phyloP scores from a whole-genome alignment of 2,888 invertebrate genomes.

The Mantis religiosa region DNA sequence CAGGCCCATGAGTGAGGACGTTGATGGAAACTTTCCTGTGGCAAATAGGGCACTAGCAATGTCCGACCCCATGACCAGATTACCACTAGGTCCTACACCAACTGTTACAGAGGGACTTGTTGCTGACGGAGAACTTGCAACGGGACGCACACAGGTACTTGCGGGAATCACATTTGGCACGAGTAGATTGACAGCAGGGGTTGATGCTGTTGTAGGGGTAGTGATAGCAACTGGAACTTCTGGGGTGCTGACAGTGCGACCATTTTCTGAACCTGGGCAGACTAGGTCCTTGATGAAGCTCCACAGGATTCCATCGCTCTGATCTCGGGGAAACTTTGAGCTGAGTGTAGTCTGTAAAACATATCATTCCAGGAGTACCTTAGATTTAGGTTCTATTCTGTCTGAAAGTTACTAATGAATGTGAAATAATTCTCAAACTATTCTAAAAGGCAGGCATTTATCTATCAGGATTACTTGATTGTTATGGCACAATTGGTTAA shows the following conservation, averaged over 20 bases:
- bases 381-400: too few relatives aligned
- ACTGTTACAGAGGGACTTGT: background rate
- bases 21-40: conserved; percentile 57
- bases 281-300: conserved; percentile 71
- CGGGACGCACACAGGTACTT: conserved; percentile 29
- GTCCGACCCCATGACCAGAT: conserved; percentile 43
- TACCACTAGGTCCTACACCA: conserved; percentile 6
- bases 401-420: too few relatives aligned
- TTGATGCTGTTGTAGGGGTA: conserved; percentile 9
- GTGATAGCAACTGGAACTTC: conserved; percentile 17
- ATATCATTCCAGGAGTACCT: too few relatives aligned
- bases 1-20: conserved; percentile 31
- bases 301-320: conserved; percentile 73
- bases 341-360: conserved; percentile 58
- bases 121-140: background rate
- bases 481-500: too few relatives aligned
- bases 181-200: conserved; percentile 39
- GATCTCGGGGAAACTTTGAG: conserved; percentile 77
- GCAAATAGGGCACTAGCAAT: conserved; percentile 65
- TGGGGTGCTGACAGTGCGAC: conserved; percentile 15
- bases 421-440: too few relatives aligned
- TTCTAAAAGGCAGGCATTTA: too few relatives aligned
- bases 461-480: too few relatives aligned
- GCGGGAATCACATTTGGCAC: conserved; percentile 44
- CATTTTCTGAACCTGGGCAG: conserved; percentile 57